Evolutionary conservation across 2,888 invertebrate genomes (phyloP).

Genomic region (Cabera pusaria): DNA sequence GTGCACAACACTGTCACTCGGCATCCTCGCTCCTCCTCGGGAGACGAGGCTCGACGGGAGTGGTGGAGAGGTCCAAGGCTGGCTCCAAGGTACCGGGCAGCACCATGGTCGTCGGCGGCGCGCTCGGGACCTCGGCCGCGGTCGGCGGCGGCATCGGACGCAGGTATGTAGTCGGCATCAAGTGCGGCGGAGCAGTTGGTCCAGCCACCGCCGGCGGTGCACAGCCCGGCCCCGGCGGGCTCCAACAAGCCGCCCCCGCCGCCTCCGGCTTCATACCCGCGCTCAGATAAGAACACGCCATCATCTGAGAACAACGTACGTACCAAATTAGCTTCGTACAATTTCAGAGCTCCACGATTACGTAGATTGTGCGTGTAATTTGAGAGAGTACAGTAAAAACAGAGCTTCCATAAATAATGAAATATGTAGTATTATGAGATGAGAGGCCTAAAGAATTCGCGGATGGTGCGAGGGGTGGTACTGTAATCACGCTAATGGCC

Average conservation of each 20-base stretch:
- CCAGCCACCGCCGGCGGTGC: constrained; percentile 57
- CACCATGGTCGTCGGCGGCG: constrained; percentile 3
- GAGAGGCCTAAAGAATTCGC: constrained; percentile 79
- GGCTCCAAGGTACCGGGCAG: constrained; percentile 45
- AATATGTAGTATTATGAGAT: constrained; percentile 81
- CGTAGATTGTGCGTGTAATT: constrained; percentile 65
- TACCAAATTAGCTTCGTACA: constrained; percentile 14
- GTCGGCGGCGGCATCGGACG: constrained; percentile 1
- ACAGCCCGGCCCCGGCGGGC: constrained; percentile 49
- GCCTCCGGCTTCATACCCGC: constrained; percentile 56
- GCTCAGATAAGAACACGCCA: constrained; percentile 79
- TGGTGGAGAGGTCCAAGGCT: constrained; percentile 64
- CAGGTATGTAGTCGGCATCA: constrained; percentile 19
- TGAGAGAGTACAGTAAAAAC: constrained; percentile 66
- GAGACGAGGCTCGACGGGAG: constrained; percentile 47
- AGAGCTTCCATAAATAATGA: constrained; percentile 80
- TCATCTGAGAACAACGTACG: constrained; percentile 68
- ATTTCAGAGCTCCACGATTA: constrained; percentile 41
- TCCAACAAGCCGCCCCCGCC: constrained; percentile 64
- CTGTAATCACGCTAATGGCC: constrained; percentile 84
- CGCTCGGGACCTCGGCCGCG: neutral
- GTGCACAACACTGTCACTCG: constrained; percentile 76
- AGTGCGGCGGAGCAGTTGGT: constrained; percentile 15
- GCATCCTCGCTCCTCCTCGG: constrained; percentile 47
- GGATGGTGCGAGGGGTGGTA: constrained; percentile 52